Conservation (phyloP, 2,797 vertebrate genomes). For the Propithecus perrieri region DNA sequence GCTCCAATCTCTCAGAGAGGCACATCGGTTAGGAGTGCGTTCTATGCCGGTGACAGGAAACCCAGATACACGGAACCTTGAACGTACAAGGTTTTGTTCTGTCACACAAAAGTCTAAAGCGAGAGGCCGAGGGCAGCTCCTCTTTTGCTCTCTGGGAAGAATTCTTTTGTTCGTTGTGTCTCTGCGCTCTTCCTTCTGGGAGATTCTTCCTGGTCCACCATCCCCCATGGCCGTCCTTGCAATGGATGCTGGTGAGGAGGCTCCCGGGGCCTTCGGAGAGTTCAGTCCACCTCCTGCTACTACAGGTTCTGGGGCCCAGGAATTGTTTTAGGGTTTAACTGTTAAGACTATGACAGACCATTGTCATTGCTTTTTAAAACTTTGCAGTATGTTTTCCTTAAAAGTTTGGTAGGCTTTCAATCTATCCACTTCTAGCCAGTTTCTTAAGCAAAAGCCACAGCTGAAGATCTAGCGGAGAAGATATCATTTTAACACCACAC, state of each 20-base stretch:
- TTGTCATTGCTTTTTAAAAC: background rate
- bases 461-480: background rate
- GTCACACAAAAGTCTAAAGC: background rate
- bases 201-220: background rate
- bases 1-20: background rate
- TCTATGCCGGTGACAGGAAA: background rate
- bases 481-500: background rate
- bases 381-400: background rate
- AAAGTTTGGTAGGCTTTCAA: background rate
- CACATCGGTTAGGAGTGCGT: background rate
- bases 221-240: background rate
- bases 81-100: background rate
- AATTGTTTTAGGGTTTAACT: background rate
- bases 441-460: conserved; percentile 16
- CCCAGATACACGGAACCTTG: background rate
- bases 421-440: background rate
- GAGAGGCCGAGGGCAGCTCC: background rate
- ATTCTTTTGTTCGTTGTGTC: background rate
- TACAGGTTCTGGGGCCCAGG: background rate
- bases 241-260: background rate
- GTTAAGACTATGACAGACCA: background rate
- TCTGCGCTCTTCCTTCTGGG: background rate
- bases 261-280: background rate
- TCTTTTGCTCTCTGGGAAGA: background rate
- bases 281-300: background rate